phyloP scores from a whole-genome alignment of 2,888 invertebrate species.

The Salpingus planirostris region DNA sequence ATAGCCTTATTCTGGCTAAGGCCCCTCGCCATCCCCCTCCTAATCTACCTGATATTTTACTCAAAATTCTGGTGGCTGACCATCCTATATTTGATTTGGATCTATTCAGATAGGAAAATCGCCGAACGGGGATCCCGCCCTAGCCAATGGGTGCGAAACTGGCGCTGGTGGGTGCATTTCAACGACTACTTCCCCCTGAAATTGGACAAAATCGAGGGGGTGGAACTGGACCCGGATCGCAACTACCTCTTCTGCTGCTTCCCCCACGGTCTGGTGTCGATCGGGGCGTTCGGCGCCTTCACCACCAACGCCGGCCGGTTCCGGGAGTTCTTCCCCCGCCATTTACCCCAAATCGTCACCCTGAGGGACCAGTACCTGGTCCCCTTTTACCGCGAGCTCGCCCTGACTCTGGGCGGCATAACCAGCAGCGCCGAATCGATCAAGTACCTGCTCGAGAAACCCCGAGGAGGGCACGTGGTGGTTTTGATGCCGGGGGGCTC shows the following conservation, averaged over 20 bases:
- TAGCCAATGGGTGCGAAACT: conserved; percentile 45
- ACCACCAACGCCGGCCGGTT: conserved; percentile 46
- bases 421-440: conserved; percentile 61
- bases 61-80: conserved; percentile 49
- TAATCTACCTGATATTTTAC: conserved; percentile 49
- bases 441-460: conserved; percentile 48
- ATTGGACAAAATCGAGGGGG: conserved; percentile 51
- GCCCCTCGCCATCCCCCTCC: conserved; percentile 48
- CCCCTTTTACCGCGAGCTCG: conserved; percentile 63
- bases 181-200: conserved; percentile 78
- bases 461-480: conserved; percentile 51
- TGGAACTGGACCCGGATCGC: conserved; percentile 65
- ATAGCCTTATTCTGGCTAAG: too few relatives aligned
- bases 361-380: conserved; percentile 58
- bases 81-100: conserved; percentile 56
- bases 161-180: conserved; percentile 63
- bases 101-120: conserved; percentile 50
- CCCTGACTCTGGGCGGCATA: conserved; percentile 45
- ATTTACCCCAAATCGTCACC: conserved; percentile 45
- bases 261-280: conserved; percentile 52
- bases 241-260: conserved; percentile 84
- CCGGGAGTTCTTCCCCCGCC: conserved; percentile 43
- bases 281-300: conserved; percentile 73
- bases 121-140: conserved; percentile 47
- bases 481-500: conserved; percentile 83